Percentiles rank a stretch among this genome's conserved stretches.
Conservation (phyloP, 2,113 vertebrate genomes). For the Chamaea fasciata region DNA sequence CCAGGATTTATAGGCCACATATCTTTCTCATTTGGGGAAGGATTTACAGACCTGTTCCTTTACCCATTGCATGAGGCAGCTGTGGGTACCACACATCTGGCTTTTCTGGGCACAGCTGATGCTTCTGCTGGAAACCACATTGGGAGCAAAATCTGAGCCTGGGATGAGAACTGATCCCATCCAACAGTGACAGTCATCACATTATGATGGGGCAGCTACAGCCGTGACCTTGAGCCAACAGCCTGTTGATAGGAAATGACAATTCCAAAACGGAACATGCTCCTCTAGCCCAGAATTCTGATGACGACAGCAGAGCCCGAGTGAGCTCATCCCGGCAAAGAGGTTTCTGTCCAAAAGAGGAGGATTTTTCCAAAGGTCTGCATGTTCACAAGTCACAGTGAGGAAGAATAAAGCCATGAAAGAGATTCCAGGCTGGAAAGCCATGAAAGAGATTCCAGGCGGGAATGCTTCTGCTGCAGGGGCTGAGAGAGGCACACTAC, state of each 20-base stretch:
- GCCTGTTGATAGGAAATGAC: background rate
- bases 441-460: background rate
- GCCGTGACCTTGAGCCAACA: fast-evolving
- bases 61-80: background rate
- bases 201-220: background rate
- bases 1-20: background rate
- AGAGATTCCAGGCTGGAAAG: background rate
- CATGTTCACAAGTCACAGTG: background rate
- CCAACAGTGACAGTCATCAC: background rate
- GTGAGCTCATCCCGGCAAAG: background rate
- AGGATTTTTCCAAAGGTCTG: background rate
- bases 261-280: background rate
- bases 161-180: background rate
- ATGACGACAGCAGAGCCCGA: background rate
- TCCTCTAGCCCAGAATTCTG: background rate
- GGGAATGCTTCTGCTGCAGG: background rate
- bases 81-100: background rate
- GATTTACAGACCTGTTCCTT: background rate
- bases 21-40: background rate
- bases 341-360: background rate
- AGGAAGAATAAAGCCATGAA: background rate
- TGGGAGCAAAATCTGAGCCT: background rate
- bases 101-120: background rate
- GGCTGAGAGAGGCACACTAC: background rate
- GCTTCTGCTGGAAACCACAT: background rate